Evolutionary conservation across 2,113 vertebrate genomes (phyloP).

Genomic region (Ondatra zibethicus): DNA sequence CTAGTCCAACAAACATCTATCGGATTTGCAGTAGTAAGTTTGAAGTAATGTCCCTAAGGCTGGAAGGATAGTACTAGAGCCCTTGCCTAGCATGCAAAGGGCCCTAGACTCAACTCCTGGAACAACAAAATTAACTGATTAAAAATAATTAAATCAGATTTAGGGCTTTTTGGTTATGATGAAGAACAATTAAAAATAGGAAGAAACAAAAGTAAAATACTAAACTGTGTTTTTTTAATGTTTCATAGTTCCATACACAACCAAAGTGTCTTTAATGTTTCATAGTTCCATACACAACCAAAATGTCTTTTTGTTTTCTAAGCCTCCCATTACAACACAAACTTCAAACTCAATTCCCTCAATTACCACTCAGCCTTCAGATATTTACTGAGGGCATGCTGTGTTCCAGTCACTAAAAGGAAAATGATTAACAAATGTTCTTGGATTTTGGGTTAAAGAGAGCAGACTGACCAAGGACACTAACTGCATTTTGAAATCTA

Average conservation of each 20-base stretch:
- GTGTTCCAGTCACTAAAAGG: neutral
- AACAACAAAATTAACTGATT: neutral
- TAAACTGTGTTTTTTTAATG: constrained; percentile 20
- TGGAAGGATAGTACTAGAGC: neutral
- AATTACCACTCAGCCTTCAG: neutral
- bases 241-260: neutral
- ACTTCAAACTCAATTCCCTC: neutral
- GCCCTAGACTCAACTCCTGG: neutral
- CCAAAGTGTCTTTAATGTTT: neutral
- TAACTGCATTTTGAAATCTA: neutral
- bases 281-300: neutral
- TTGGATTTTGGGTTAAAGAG: neutral
- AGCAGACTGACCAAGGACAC: neutral
- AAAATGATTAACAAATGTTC: neutral
- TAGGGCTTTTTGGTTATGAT: neutral
- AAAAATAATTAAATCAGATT: neutral
- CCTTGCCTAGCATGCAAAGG: neutral
- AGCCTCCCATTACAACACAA: neutral
- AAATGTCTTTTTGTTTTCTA: neutral
- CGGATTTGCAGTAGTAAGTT: neutral
- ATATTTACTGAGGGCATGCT: neutral
- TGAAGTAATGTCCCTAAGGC: neutral
- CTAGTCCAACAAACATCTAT: constrained; percentile 2
- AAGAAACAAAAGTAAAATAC: neutral
- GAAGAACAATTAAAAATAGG: neutral